Base-by-base conservation (phyloP, 2,113 vertebrate species). In the Antennarius striatus region DNA sequence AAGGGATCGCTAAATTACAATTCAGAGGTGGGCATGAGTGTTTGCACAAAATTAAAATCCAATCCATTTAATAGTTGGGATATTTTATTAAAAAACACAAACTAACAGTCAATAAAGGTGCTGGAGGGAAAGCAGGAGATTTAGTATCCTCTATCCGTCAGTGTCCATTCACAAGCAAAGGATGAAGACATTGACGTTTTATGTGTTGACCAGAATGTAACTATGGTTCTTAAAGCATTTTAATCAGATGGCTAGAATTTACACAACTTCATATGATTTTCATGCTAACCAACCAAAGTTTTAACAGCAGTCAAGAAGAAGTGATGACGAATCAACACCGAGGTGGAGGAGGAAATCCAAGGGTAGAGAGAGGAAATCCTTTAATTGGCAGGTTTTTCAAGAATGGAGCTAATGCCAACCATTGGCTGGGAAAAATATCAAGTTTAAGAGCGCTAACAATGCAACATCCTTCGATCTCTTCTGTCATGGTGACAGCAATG, bases 401-500 rank as follows among this genome's bases (percentile, higher is more conserved):
- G 80, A 75, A 77, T 5, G 10, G 48, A 72, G 48, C 52, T 46
- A 66, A 10, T 42, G 22, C 40, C 13, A 48, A 12, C 16, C 32
- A 36, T 36, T 36, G 32, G 32, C 32, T 36, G 29, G 63, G 57
- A 54, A 64, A 64, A 71, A 86, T 82, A 52, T 81, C 67, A 79
- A 53, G 77, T 46, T 59, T 56, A 57, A n/a, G n/a, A 48, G 61
- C 49, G 74, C 68, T 75, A 40, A 63, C 14, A 29, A 29, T 53
- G 28, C 62, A 36, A 54, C 5, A 30, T 30, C 62, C 85, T 84
- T 52, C 63, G 80, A 87, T 83, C 82, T 68, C 67, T 43, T 62
- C 61, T 49, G 46, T 43, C 47, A 73, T 50, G 66, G 68, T 68
- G 49, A 54, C 60, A 52, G 62, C 51, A 36, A 4, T 22, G 40